phyloP scores from a whole-genome alignment of 37 sponge, comb jelly and placozoan genomes.

The Aplysina aerophoba region DNA sequence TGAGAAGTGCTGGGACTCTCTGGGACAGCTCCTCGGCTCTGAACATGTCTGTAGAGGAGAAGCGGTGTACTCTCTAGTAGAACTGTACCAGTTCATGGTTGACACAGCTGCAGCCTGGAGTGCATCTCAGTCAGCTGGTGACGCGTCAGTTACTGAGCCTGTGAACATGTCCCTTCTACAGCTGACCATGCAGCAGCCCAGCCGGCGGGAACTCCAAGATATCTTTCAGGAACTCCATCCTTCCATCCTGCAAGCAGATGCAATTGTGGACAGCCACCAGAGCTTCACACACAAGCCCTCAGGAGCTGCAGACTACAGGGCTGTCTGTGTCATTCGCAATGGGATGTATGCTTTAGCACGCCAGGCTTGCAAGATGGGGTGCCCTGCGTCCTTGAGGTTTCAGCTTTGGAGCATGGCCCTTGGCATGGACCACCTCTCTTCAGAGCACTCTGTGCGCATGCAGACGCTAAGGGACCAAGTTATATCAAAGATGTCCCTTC shows the following conservation, averaged over 20 bases:
- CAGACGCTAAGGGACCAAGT: constrained; percentile 56
- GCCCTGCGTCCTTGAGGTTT: constrained; percentile 45
- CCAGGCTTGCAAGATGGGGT: constrained; percentile 64
- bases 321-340: constrained; percentile 25
- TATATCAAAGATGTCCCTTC: constrained; percentile 31
- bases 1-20: not conserved
- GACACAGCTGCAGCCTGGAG: too few relatives aligned
- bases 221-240: constrained; percentile 22
- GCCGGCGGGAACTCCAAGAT: not conserved
- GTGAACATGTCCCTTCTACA: not conserved
- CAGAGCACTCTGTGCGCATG: constrained; percentile 33
- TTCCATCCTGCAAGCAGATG: not conserved
- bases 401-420: constrained; percentile 69
- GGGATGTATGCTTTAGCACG: constrained; percentile 57
- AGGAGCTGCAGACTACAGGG: not conserved
- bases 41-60: not conserved
- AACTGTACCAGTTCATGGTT: not conserved
- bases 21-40: not conserved
- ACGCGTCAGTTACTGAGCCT: not conserved
- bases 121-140: too few relatives aligned
- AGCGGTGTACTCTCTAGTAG: not conserved
- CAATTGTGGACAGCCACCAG: not conserved
- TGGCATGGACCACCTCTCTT: constrained; percentile 39
- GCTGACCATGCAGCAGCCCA: not conserved
- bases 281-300: not conserved